Evolutionary conservation across 2,888 invertebrate genomes (phyloP).

Genomic region (Adelognathus sp.): DNA sequence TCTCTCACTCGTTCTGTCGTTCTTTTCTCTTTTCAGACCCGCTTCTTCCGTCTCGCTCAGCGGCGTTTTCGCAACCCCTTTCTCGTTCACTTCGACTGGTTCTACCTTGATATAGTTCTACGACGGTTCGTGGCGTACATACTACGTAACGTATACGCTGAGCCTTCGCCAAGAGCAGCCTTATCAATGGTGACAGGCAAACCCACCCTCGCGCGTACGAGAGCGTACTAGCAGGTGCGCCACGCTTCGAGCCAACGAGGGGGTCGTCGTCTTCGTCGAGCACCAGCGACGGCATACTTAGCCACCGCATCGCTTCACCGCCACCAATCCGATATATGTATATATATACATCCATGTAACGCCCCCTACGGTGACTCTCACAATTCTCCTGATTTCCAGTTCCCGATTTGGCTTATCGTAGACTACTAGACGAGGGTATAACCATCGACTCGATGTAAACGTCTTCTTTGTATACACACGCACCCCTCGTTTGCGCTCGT

Average conservation of each 20-base stretch:
- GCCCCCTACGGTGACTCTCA: constrained; percentile 38
- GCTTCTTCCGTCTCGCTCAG: not conserved
- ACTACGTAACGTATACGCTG: not conserved
- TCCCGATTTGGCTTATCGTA: constrained; percentile 51
- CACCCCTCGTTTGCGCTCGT: constrained; percentile 17
- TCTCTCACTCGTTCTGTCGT: not conserved
- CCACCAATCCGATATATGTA: not conserved
- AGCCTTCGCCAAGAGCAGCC: constrained; percentile 33
- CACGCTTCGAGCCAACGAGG: constrained; percentile 51
- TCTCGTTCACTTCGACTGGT: constrained; percentile 2
- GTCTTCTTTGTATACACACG: not conserved
- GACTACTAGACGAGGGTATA: constrained; percentile 44
- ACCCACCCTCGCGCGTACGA: constrained; percentile 21
- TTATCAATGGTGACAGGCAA: constrained; percentile 64
- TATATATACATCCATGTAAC: too few species aligned
- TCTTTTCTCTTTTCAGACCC: constrained; percentile 8
- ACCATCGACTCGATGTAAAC: constrained; percentile 13
- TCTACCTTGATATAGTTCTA: constrained; percentile 28
- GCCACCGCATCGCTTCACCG: constrained; percentile 16
- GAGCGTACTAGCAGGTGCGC: constrained; percentile 34
- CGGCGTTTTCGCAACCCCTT: not conserved
- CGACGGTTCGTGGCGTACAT: constrained; percentile 15
- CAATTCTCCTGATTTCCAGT: constrained; percentile 51
- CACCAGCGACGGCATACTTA: constrained; percentile 31
- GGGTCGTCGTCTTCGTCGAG: constrained; percentile 25